Conservation (phyloP, 2,888 invertebrate genomes). For the Callinectes sapidus region DNA sequence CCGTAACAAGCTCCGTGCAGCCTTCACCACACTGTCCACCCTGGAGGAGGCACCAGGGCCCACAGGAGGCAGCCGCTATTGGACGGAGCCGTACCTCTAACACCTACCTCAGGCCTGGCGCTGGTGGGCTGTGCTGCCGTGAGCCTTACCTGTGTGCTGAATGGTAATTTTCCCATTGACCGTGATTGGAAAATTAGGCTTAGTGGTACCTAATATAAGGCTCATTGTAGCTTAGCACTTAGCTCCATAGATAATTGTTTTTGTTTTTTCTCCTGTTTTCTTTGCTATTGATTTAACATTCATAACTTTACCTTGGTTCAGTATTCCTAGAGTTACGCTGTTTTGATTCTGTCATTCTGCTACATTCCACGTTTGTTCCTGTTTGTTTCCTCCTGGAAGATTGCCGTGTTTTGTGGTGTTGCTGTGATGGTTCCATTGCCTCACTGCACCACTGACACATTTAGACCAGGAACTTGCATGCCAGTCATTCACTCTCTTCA, state of each 20-base stretch:
- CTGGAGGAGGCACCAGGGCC: slow-evolving; percentile 60
- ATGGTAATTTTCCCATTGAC: slow-evolving; percentile 44
- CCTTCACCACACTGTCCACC: slow-evolving; percentile 70
- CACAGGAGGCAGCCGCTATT: slow-evolving; percentile 47
- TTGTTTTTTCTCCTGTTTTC: background rate
- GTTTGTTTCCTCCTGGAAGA: background rate
- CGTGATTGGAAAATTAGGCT: slow-evolving; percentile 47
- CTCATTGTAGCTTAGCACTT: slow-evolving; percentile 39
- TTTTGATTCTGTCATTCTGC: background rate
- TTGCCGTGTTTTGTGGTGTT: background rate
- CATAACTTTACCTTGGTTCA: slow-evolving; percentile 42
- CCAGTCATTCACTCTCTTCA: background rate
- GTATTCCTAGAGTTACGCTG: slow-evolving; percentile 43
- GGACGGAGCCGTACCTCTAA: slow-evolving; percentile 64
- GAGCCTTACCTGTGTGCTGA: slow-evolving; percentile 48
- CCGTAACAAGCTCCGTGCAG: slow-evolving; percentile 75
- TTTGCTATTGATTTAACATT: background rate
- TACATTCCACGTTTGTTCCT: background rate
- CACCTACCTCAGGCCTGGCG: slow-evolving; percentile 36
- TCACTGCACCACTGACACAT: background rate
- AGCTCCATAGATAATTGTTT: background rate
- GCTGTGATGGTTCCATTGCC: background rate
- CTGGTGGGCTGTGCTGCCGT: slow-evolving; percentile 37
- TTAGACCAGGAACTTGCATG: background rate
- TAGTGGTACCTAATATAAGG: slow-evolving; percentile 45